These are phyloP conservation scores for Leucania comma DNA, from an alignment of 2,888 invertebrate genomes.

Conservation along the genomic window DNA sequence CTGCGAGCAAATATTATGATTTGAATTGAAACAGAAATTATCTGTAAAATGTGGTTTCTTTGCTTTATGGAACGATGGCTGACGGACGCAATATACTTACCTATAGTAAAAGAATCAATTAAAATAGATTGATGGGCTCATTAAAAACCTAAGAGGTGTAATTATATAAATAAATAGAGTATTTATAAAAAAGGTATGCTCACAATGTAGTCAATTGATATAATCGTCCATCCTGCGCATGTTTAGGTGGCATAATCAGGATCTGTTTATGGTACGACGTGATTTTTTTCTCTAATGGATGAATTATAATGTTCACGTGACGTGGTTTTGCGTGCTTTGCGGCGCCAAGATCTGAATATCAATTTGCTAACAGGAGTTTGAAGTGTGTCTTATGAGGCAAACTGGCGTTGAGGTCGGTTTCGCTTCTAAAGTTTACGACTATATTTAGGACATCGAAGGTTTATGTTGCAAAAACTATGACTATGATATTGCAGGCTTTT, in stretches of 20 bases:
- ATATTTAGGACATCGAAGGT: background rate
- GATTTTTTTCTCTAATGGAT: conserved; percentile 41
- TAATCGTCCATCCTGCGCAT: conserved; percentile 43
- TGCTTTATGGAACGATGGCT: no score
- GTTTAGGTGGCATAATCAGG: conserved; percentile 27
- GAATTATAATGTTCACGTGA: conserved; percentile 24
- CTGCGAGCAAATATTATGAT: background rate
- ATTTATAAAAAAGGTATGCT: conserved; percentile 33
- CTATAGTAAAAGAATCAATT: conserved; percentile 41
- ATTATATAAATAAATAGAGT: conserved; percentile 40
- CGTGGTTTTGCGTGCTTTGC: conserved; percentile 14
- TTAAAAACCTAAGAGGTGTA: conserved; percentile 24
- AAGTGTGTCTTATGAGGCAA: background rate
- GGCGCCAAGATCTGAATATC: conserved; percentile 37
- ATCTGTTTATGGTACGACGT: conserved; percentile 34
- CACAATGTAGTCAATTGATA: conserved; percentile 41
- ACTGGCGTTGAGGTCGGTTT: background rate
- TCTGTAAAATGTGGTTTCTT: background rate
- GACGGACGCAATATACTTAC: no score
- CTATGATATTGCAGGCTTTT: background rate
- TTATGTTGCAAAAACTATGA: background rate
- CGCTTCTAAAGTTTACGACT: background rate
- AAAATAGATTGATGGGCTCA: conserved; percentile 42
- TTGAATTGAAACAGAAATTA: background rate
- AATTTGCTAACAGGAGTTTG: conserved; percentile 10